Conservation (phyloP, 1,140 invertebrate genomes). For the Hetaerina americana region DNA sequence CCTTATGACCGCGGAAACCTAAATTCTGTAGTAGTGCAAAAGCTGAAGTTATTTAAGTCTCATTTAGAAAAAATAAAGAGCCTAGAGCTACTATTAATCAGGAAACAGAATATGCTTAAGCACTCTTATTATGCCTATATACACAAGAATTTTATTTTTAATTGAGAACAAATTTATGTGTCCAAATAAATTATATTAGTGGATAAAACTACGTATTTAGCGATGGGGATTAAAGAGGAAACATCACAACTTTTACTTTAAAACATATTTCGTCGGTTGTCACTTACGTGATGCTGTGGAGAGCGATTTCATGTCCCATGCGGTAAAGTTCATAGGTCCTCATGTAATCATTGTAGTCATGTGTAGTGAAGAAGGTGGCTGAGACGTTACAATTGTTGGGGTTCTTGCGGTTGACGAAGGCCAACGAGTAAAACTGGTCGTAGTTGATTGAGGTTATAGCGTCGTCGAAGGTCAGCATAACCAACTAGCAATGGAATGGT, state of each 20-base stretch:
- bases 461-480: slow-evolving; percentile 66
- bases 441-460: slow-evolving; percentile 64
- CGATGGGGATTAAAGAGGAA: neutral
- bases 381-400: slow-evolving; percentile 71
- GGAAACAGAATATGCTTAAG: neutral
- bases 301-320: slow-evolving; percentile 70
- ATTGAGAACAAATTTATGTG: neutral
- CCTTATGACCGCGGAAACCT: too few species aligned
- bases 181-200: neutral
- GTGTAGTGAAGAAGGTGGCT: slow-evolving; percentile 68
- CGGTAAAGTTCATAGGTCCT: slow-evolving; percentile 71
- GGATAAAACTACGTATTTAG: neutral
- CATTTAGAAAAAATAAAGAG: too few species aligned
- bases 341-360: slow-evolving; percentile 72
- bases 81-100: too few species aligned
- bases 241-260: neutral
- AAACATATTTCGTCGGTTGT: neutral
- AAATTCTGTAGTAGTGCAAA: too few species aligned
- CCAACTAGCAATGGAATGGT: too few species aligned
- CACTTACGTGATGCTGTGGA: slow-evolving; percentile 68
- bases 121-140: neutral
- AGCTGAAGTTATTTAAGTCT: too few species aligned
- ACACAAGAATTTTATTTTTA: neutral
- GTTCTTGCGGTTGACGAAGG: slow-evolving; percentile 44
- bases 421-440: slow-evolving; percentile 38